phyloP scores from a whole-genome alignment of 2,797 vertebrate species.

The Malurus splendens region DNA sequence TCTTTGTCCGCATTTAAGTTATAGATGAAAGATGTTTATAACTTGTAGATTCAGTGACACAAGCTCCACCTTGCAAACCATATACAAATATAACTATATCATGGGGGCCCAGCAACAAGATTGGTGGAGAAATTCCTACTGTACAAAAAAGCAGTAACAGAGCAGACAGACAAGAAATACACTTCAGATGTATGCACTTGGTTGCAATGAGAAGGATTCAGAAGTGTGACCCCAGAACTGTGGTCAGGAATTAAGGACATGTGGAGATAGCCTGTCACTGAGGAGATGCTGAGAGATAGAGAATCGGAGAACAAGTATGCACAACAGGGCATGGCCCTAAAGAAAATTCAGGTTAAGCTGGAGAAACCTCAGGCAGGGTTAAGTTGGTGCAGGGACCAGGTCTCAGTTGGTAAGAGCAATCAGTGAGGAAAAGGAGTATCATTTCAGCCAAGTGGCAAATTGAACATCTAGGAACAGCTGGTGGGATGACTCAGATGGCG shows the following conservation, averaged over 20 bases:
- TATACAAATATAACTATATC: neutral
- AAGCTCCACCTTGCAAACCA: neutral
- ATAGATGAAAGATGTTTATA: neutral
- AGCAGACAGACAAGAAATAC: neutral
- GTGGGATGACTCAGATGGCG: neutral
- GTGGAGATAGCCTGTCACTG: accelerated
- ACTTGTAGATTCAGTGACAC: neutral
- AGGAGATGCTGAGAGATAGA: neutral
- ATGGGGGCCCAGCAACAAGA: neutral
- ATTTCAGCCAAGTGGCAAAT: neutral
- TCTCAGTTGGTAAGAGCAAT: neutral
- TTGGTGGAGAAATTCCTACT: neutral
- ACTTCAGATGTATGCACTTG: neutral
- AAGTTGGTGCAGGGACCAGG: neutral
- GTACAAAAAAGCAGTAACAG: neutral
- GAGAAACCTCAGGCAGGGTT: neutral
- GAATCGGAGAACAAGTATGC: neutral
- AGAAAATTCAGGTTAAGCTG: neutral
- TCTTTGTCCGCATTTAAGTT: neutral
- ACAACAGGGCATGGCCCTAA: neutral
- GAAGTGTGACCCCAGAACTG: neutral
- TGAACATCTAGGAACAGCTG: conserved; percentile 24
- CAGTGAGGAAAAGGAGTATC: neutral
- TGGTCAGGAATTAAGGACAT: neutral
- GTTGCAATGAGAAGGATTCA: neutral